Evolutionary conservation across 2,888 invertebrate genomes (phyloP), one percentile per base, ranked within the genome.

Genomic region (Amaurobius ferox): DNA sequence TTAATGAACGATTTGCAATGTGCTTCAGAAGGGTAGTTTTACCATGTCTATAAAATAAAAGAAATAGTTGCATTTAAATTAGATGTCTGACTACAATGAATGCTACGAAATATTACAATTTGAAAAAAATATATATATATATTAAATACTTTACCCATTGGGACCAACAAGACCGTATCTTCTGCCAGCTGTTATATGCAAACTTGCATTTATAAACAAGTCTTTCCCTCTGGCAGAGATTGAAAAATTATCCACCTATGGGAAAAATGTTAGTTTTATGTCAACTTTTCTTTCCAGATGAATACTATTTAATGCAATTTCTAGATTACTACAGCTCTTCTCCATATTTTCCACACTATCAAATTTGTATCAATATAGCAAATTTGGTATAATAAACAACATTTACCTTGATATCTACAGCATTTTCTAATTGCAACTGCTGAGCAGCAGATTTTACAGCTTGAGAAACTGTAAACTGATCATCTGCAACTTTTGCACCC

Each of bases 91-190:
- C n/a, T n/a, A n/a, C 39, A 90, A 55, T 40, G 19, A 39, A 40
- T 40, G n/a, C 1, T 3, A 29, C 30, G 28, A 0, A 16, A n/a
- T n/a, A n/a, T n/a, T n/a, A n/a, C 0, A n/a, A 30, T 11, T 7
- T 77, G 35, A 32, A n/a, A n/a, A n/a, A n/a, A 16, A 67, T 23
- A 30, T 72, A n/a, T 13, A 30, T 13, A n/a, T n/a, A n/a, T n/a
- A n/a, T n/a, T n/a, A 5, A 44, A 13, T 44, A 44, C n/a, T 92
- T 91, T 92, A 95, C 94, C 97, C 99, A 91, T 99, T 99, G 0
- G 99, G 99, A 29, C 99, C 99, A 1, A 99, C 99, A 5, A 99
- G 93, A 90, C 99, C 99, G 92, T 99, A 99, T 89, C 97, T 94
- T 66, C 99, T 94, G 0, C 98, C 97, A 90, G 95, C 94, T 0